phyloP scores from a whole-genome alignment of 30 jellyfish, hydroid and myxozoan genomes.

The Catostylus mosaicus region DNA sequence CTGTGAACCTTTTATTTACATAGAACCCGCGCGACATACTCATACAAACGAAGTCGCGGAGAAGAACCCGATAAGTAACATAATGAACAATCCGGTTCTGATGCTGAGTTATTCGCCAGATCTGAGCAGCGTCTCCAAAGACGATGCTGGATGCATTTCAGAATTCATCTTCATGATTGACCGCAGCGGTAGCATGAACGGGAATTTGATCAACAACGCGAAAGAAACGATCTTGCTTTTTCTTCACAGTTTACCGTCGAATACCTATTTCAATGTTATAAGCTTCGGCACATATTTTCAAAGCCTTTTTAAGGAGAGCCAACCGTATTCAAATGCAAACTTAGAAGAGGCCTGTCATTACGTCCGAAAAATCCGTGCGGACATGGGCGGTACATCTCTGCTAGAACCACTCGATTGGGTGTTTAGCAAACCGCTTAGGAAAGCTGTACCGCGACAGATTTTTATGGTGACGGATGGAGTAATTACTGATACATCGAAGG shows the following conservation, averaged over 20 bases:
- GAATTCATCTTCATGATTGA: constrained; percentile 91
- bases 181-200: constrained; percentile 88
- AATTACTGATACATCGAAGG: constrained; percentile 41
- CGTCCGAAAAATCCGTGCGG: constrained; percentile 81
- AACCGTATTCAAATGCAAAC: constrained; percentile 68
- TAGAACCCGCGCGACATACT: constrained; percentile 85
- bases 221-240: constrained; percentile 73
- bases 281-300: constrained; percentile 70
- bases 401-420: constrained; percentile 92
- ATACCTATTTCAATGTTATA: constrained; percentile 79
- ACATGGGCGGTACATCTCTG: constrained; percentile 88
- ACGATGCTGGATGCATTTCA: constrained; percentile 38
- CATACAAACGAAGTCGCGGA: constrained; percentile 73
- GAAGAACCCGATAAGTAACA: constrained; percentile 83
- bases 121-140: constrained; percentile 34
- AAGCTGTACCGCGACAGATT: constrained; percentile 84
- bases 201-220: constrained; percentile 61
- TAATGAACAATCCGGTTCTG: constrained; percentile 88
- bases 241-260: constrained; percentile 84
- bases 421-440: constrained; percentile 54
- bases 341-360: constrained; percentile 75
- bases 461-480: constrained; percentile 89
- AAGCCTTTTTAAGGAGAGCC: constrained; percentile 79
- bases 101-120: constrained; percentile 97
- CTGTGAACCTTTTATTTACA: constrained; percentile 89